Base-by-base conservation (phyloP, 2,797 vertebrate species). In the Pogonophryne albipinna region DNA sequence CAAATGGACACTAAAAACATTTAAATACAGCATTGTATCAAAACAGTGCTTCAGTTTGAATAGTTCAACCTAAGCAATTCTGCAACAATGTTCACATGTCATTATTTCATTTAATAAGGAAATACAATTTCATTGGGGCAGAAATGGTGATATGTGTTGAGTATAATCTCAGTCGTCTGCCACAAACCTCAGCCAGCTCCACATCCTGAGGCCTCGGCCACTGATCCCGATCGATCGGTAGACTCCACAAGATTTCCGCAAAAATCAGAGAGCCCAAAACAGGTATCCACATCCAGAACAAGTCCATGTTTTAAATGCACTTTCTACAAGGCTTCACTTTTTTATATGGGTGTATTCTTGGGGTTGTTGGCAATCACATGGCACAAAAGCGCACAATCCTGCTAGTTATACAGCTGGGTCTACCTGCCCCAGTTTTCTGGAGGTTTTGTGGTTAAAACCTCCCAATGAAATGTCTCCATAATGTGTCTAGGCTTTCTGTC, bases 141-240 rank as follows among this genome's bases (percentile, higher is more conserved):
- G 38, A 47, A 14, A 66, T 57, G 45, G 34, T 19, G 42, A 67
- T 44, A 38, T 56, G 38, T 20, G 20, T 42, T 15, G 23, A 31
- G 59, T 58, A 53, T n/a, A 82, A 83, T 68, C 15, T 1, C 17
- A 12, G 16, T 23, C 1, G 1, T 60, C 52, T 7, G 12, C 17
- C 58, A 92, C 92, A 82, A 77, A 94, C 92, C 93, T 94, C 85
- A 53, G 90, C 93, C 65, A 90, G 78, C 59, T 81, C 56, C 68
- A 86, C 38, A 49, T 93, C 91, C 73, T 92, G 85, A 66, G 67
- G 77, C 51, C 53, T 84, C 3, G 20, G 69, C 59, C 27, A n/a
- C 50, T 66, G 68, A 58, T 87, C 78, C 76, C 49, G 62, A 60
- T 77, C 46, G 9, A 90, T 34, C 15, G 90, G 87, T 59, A 73